Evolutionary conservation across 2,888 invertebrate genomes (phyloP), one percentile per base, ranked within the genome.

Genomic region (Agonopterix alstromeriana): DNA sequence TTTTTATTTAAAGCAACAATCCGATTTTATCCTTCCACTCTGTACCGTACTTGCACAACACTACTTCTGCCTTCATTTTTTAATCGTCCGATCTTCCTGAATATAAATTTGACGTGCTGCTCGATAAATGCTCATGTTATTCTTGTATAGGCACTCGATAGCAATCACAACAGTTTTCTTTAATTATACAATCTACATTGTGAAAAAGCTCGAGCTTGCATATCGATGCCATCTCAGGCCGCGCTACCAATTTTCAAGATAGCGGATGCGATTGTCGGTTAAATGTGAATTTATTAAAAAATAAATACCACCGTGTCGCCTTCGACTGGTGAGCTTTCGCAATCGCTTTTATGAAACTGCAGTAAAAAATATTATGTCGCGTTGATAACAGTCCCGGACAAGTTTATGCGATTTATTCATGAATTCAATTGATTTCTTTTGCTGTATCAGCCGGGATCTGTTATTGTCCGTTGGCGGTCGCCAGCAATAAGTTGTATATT

Each of bases 151-250:
- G 65, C 63, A 62, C 64, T 65, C 71, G 82, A 85, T 85, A 63
- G 65, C 72, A 70, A 84, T 82, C 79, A 60, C 56, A 53, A 66
- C 73, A 70, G 71, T 76, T 82, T 81, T 81, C 82, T 82, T 83
- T 86, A 86, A 86, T 86, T 84, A 82, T 77, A 84, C 78, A 81
- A 83, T 84, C 85, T 81, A 81, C 80, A 77, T 79, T 79, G 77
- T 78, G 71, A 65, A 65, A 63, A 61, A 66, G 62, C 61, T 49
- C 61, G 62, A 66, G 62, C 61, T 49, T 61, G 55, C 63, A 53
- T 78, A 83, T 83, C 83, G 66, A 64, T 66, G 64, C 70, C 73
- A 85, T 87, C 61, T 59, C 64, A 61, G 65, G 58, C 67, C 67
- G 70, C 73, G 70, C 79, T 77, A 73, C 78, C 73, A 80, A 82